These are phyloP conservation scores for Drosophila colorata DNA, from an alignment of 2,888 invertebrate genomes.

Conservation along the genomic window DNA sequence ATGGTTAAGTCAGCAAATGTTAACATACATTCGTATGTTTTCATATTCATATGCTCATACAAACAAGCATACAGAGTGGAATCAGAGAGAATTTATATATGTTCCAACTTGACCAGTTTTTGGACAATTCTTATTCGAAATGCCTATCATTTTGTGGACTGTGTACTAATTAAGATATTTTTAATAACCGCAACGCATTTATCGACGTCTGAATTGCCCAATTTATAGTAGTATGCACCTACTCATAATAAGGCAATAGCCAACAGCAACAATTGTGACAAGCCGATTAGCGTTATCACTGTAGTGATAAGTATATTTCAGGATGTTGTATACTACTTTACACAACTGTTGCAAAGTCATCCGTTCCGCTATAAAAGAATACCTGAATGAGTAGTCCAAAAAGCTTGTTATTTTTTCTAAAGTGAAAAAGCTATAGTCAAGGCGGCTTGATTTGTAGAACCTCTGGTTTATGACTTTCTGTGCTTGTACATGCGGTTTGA, in stretches of 20 bases:
- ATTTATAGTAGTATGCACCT: constrained; percentile 14
- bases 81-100: constrained; percentile 7
- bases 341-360: constrained; percentile 34
- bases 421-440: constrained; percentile 19
- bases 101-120: constrained; percentile 9
- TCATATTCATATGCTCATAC: not conserved
- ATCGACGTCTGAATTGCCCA: constrained; percentile 29
- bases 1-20: constrained; percentile 25
- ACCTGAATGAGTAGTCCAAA: constrained; percentile 30
- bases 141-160: not conserved
- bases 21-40: not conserved
- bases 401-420: constrained; percentile 17
- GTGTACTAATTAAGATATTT: constrained; percentile 10
- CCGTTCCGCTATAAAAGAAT: constrained; percentile 25
- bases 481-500: constrained; percentile 12
- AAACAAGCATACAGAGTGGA: not conserved
- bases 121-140: constrained; percentile 2
- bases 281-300: constrained; percentile 43
- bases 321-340: constrained; percentile 37
- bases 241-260: constrained; percentile 2
- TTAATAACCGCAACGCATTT: constrained; percentile 2
- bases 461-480: constrained; percentile 26
- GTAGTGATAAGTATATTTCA: constrained; percentile 32
- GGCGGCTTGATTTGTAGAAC: constrained; percentile 24
- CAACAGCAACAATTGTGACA: constrained; percentile 13